phyloP scores from a whole-genome alignment of 2,797 vertebrate species.

The Coracias cyanogaster region DNA sequence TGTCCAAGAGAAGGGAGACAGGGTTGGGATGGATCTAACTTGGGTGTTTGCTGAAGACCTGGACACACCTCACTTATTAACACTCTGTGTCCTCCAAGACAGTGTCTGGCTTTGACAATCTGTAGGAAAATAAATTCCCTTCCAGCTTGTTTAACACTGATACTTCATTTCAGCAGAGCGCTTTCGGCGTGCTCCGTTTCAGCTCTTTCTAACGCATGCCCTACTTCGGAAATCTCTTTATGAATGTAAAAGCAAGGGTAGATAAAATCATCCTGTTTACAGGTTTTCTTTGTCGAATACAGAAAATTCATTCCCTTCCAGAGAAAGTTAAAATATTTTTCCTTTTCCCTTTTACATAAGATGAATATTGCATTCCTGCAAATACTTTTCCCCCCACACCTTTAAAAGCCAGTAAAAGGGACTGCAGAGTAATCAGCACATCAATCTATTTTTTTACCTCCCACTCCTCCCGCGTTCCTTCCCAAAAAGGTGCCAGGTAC shows the following conservation, averaged over 20 bases:
- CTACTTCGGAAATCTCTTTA: neutral
- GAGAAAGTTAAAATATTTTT: neutral
- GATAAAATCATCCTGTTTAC: neutral
- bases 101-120: neutral
- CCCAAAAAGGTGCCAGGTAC: neutral
- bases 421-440: neutral
- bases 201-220: neutral
- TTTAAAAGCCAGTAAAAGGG: neutral
- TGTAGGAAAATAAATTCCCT: neutral
- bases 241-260: slow-evolving; percentile 19
- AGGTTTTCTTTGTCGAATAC: neutral
- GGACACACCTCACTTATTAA: neutral
- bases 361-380: neutral
- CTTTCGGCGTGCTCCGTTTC: neutral
- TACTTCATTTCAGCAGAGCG: neutral
- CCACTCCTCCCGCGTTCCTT: neutral
- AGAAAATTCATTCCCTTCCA: neutral
- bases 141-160: neutral
- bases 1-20: neutral
- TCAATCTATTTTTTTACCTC: neutral
- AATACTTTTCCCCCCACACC: neutral
- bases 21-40: neutral
- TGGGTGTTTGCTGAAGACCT: neutral
- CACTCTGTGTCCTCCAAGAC: neutral
- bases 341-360: neutral